Base-by-base conservation (phyloP, 2,797 vertebrate species). In the Anniella stebbinsi region DNA sequence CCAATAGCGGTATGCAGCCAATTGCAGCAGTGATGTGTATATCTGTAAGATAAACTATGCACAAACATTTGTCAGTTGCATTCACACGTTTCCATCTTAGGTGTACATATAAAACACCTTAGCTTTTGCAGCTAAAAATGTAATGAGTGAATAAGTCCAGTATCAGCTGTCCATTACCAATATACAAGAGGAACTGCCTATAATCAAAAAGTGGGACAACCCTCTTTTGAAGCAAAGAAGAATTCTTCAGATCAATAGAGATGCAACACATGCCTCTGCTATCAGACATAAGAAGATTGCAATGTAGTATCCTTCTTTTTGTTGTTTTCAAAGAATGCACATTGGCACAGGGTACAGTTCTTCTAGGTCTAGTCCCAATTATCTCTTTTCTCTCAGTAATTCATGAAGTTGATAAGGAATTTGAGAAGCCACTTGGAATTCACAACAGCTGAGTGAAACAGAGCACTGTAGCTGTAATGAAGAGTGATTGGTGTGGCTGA, bases 271-370 rank as follows among this genome's bases (percentile, higher is more conserved):
- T 70, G 48, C 66, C 87, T 80, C 81, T 85, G 6, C 77, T 78
- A 5, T 70, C 72, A 88, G 67, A 77, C 90, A 57, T n/a, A 9
- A n/a, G 77, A 60, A 0, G 1, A 73, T 84, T 0, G 0, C n/a
- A n/a, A 38, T 84, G 51, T 60, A 84, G 80, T 38, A 28, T 10
- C 4, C 11, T 73, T n/a, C 12, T 36, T 80, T 72, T 36, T 90
- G 1, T 48, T 0, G 0, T 0, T 2, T 70, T 88, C 66, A n/a
- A 48, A 90, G 0, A 0, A 89, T 54, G 6, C 28, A 45, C 4
- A n/a, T 70, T 89, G 67, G 60, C 75, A 30, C 23, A 4, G 1
- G 38, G 87, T 48, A 88, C 76, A 45, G 0, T 57, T 89, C 28
- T 17, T 8, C 6, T 86, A 90, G 30, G 38, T 6, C 0, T 18